These are phyloP conservation scores for Philopotamus ludificatus DNA, from an alignment of 1,140 invertebrate genomes.

Conservation along the genomic window DNA sequence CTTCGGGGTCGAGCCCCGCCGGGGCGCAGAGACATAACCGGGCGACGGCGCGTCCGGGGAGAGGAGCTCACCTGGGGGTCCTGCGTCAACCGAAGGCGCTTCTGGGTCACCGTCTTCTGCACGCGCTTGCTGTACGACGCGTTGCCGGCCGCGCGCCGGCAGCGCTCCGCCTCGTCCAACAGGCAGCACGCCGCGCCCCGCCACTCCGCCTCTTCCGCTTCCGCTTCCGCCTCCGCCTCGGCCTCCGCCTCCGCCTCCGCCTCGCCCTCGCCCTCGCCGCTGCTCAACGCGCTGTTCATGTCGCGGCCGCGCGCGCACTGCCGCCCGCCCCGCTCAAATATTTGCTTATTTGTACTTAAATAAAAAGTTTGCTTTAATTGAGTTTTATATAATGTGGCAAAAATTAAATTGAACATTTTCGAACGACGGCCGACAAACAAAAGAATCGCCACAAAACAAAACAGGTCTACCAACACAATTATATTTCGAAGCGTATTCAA, in stretches of 20 bases:
- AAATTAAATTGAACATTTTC: too few relatives aligned
- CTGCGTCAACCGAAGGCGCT: constrained; percentile 84
- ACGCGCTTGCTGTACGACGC: constrained; percentile 96
- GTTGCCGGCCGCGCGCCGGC: constrained; percentile 85
- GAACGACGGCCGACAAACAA: too few relatives aligned
- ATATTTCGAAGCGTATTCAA: too few relatives aligned
- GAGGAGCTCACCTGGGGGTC: constrained; percentile 69
- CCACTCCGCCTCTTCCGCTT: not conserved
- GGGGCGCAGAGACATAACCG: not conserved
- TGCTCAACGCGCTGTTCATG: not conserved
- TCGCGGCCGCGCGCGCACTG: not conserved
- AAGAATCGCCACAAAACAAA: too few relatives aligned
- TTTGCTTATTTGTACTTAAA: too few relatives aligned
- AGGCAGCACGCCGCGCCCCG: constrained; percentile 70
- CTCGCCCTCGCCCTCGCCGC: too few relatives aligned
- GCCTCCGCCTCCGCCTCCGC: too few relatives aligned
- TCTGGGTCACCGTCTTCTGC: constrained; percentile 92
- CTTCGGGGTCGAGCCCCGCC: not conserved
- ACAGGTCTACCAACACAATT: too few relatives aligned
- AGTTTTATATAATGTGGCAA: too few relatives aligned
- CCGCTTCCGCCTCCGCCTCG: not conserved
- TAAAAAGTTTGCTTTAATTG: too few relatives aligned
- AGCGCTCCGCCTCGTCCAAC: constrained; percentile 84
- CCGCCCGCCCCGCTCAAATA: not conserved
- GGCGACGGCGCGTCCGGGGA: not conserved